These are phyloP conservation scores for Mastacembelus armatus DNA, from an alignment of 2,797 vertebrate species.

Conservation along the genomic window DNA sequence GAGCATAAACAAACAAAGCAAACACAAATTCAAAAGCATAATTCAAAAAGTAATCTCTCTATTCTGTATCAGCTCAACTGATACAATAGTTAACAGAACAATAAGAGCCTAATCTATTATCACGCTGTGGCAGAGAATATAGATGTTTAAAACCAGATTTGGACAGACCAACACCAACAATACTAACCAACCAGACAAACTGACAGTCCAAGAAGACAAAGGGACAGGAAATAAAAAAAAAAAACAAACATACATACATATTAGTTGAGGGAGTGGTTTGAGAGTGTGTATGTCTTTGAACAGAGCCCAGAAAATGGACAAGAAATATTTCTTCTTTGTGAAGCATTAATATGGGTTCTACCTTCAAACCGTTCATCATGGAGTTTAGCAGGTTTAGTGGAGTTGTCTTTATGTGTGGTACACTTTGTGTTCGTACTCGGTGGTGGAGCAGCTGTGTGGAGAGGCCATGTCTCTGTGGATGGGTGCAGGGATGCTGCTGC, in stretches of 20 bases:
- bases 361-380: conserved; percentile 22
- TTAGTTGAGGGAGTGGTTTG: conserved; percentile 34
- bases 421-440: conserved; percentile 82
- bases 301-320: conserved; percentile 18
- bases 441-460: conserved; percentile 79
- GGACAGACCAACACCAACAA: conserved; percentile 37
- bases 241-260: conserved; percentile 2
- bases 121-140: conserved; percentile 20
- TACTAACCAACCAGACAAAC: conserved; percentile 3
- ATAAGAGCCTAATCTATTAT: conserved; percentile 50
- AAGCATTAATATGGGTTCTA: conserved; percentile 7
- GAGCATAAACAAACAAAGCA: conserved; percentile 24
- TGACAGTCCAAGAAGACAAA: background rate
- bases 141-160: conserved; percentile 34
- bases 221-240: conserved; percentile 12
- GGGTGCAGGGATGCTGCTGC: conserved; percentile 68
- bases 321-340: conserved; percentile 19
- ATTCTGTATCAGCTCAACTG: conserved; percentile 85
- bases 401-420: conserved; percentile 74
- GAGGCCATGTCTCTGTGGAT: conserved; percentile 74
- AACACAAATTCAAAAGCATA: conserved; percentile 38
- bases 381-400: conserved; percentile 41
- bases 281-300: conserved; percentile 35
- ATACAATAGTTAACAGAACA: conserved; percentile 72
- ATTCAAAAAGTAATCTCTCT: conserved; percentile 18